phyloP scores from a whole-genome alignment of 1,140 invertebrate species.

The Leptopilina boulardi region DNA sequence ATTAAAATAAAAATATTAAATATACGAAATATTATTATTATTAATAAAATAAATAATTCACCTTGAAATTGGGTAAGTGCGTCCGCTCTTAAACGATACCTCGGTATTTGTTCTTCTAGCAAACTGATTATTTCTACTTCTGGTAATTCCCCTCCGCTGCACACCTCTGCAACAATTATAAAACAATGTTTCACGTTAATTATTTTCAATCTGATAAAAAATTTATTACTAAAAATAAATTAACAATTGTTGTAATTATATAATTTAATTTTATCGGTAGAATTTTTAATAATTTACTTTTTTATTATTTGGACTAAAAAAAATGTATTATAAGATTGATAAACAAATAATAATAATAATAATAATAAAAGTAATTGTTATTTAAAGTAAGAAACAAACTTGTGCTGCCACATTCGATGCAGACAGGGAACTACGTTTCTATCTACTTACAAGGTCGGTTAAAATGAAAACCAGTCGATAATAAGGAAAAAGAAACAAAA shows the following conservation, averaged over 20 bases:
- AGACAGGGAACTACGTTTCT: constrained; percentile 16
- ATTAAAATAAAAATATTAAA: constrained; percentile 12
- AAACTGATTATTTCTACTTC: constrained; percentile 97
- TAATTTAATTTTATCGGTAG: background rate
- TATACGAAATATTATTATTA: constrained; percentile 10
- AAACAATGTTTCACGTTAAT: constrained; percentile 42
- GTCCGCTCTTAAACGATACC: constrained; percentile 94
- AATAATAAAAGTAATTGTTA: background rate
- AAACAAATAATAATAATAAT: background rate
- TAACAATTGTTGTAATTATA: background rate
- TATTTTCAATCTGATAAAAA: background rate
- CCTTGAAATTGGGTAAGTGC: constrained; percentile 95
- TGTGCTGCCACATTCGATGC: constrained; percentile 38
- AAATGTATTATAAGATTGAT: too few relatives aligned
- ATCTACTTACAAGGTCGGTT: constrained; percentile 1
- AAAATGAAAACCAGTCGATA: background rate
- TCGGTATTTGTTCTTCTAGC: constrained; percentile 95
- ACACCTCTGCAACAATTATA: constrained; percentile 83
- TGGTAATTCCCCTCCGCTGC: constrained; percentile 89
- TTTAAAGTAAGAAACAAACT: background rate
- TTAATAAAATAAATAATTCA: constrained; percentile 68
- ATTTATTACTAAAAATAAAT: background rate
- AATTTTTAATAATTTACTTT: too few relatives aligned
- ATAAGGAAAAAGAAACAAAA: background rate
- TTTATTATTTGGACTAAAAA: too few relatives aligned